phyloP scores from a whole-genome alignment of 2,888 invertebrate species.

The Podabrus alpinus region DNA sequence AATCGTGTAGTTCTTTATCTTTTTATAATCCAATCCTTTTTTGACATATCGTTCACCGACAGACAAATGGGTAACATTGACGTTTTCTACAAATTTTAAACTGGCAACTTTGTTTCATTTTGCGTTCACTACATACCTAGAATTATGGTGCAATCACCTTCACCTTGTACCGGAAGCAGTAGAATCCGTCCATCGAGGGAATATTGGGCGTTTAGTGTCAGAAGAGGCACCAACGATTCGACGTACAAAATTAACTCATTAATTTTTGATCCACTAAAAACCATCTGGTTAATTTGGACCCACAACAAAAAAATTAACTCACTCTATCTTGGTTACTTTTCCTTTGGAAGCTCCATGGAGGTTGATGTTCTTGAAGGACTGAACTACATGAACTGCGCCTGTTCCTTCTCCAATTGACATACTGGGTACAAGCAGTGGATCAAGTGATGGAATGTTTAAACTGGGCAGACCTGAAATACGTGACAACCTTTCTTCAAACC shows the following conservation, averaged over 20 bases:
- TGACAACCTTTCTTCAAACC: not conserved
- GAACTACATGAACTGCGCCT: slow-evolving; percentile 67
- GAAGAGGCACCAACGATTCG: slow-evolving; percentile 58
- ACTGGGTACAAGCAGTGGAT: slow-evolving; percentile 54
- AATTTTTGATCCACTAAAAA: slow-evolving; percentile 2
- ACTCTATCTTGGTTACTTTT: slow-evolving; percentile 63
- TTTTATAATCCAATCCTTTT: slow-evolving; percentile 68
- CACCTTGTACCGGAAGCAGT: slow-evolving; percentile 66
- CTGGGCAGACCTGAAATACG: slow-evolving; percentile 17
- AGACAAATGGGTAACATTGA: slow-evolving; percentile 66
- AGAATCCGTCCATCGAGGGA: slow-evolving; percentile 68
- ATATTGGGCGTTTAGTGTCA: slow-evolving; percentile 69
- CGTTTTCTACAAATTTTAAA: slow-evolving; percentile 58
- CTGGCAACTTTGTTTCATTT: not conserved
- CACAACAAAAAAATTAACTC: slow-evolving; percentile 31
- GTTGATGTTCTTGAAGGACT: slow-evolving; percentile 68
- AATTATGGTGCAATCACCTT: slow-evolving; percentile 67
- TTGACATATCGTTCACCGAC: slow-evolving; percentile 66
- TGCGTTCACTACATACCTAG: slow-evolving; percentile 56
- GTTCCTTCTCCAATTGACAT: slow-evolving; percentile 58
- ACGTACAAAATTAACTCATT: slow-evolving; percentile 55
- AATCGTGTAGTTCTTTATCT: slow-evolving; percentile 65
- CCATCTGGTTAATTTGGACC: not conserved
- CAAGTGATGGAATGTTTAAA: slow-evolving; percentile 58
- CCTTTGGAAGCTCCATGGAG: slow-evolving; percentile 65